Conservation (phyloP, 2,797 vertebrate genomes). For the Etheostoma perlongum region DNA sequence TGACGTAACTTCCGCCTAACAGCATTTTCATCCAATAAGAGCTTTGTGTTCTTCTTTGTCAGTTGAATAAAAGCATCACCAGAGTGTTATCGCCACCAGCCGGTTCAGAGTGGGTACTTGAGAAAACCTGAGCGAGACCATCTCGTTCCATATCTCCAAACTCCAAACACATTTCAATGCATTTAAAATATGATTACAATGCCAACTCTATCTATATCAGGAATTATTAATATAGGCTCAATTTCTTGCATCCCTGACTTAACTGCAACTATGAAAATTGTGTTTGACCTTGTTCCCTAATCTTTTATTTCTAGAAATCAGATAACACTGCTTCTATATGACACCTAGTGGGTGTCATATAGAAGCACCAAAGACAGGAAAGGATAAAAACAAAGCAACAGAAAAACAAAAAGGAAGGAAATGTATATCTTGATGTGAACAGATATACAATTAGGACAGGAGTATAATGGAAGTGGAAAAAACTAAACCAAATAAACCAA, state of each 20-base stretch:
- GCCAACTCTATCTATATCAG: too few species aligned
- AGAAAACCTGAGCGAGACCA: too few species aligned
- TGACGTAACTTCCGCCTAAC: conserved; percentile 60
- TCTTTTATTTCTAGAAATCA: too few species aligned
- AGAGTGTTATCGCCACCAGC: neutral
- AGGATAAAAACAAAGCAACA: neutral
- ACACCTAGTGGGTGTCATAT: too few species aligned
- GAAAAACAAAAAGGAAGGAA: too few species aligned
- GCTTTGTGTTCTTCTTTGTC: conserved; percentile 47
- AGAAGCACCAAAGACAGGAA: neutral
- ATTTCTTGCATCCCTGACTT: neutral
- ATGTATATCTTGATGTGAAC: neutral
- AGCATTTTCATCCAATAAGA: conserved; percentile 61
- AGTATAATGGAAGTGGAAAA: too few species aligned
- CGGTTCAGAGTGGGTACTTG: neutral
- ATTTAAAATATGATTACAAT: too few species aligned
- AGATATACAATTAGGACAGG: too few species aligned
- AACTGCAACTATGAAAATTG: neutral
- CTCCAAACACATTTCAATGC: too few species aligned
- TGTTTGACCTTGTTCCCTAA: neutral
- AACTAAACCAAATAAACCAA: too few species aligned
- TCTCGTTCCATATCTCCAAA: too few species aligned
- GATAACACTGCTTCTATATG: neutral
- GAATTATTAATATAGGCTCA: neutral
- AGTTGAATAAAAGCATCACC: rapidly evolving